Conservation (phyloP, 2,797 vertebrate species). For the Microctenopoma lineatum region DNA sequence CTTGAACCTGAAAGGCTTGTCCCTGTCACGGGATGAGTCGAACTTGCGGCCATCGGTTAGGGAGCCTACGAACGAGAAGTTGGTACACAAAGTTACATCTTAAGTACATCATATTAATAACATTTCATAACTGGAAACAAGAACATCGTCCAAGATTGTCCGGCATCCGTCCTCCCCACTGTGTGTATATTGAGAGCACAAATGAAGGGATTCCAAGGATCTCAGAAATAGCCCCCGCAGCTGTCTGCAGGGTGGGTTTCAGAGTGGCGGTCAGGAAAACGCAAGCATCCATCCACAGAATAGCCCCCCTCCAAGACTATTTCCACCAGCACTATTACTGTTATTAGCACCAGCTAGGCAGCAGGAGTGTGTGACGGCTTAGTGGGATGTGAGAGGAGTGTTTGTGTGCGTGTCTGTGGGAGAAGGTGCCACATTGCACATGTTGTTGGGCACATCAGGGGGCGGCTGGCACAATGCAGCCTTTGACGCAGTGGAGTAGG, state of each 20-base stretch:
- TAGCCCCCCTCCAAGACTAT: slow-evolving; percentile 41
- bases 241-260: slow-evolving; percentile 60
- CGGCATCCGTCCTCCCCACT: slow-evolving; percentile 40
- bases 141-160: slow-evolving; percentile 25
- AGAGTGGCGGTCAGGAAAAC: slow-evolving; percentile 45
- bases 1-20: slow-evolving; percentile 92
- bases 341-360: slow-evolving; percentile 48
- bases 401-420: slow-evolving; percentile 14
- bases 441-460: slow-evolving; percentile 49
- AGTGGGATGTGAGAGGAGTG: neutral
- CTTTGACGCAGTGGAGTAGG: slow-evolving; percentile 38
- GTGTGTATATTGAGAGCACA: slow-evolving; percentile 43
- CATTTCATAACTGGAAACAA: slow-evolving; percentile 9
- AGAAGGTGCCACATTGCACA: slow-evolving; percentile 28
- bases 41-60: slow-evolving; percentile 92
- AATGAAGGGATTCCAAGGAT: slow-evolving; percentile 63
- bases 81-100: neutral
- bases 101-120: neutral
- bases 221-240: slow-evolving; percentile 69
- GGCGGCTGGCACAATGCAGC: slow-evolving; percentile 34
- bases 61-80: slow-evolving; percentile 80
- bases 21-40: slow-evolving; percentile 92
- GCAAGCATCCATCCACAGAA: slow-evolving; percentile 46
- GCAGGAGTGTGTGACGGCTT: slow-evolving; percentile 4
- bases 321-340: slow-evolving; percentile 42